Evolutionary conservation across 2,888 invertebrate genomes (phyloP), one percentile per base, ranked within the genome.

Genomic region (Hofmannophila pseudospretella): DNA sequence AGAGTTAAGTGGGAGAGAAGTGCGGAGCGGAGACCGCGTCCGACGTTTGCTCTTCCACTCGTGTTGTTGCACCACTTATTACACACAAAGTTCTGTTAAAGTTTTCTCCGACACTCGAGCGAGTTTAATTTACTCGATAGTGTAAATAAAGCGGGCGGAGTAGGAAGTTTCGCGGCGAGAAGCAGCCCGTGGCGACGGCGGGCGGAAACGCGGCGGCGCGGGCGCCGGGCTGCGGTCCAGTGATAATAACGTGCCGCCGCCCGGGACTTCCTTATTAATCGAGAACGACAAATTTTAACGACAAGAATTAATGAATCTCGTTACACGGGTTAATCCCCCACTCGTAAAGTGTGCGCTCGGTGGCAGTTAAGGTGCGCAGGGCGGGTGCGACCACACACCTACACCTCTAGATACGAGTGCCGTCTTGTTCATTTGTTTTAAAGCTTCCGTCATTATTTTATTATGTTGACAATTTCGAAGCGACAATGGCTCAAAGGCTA

Each of bases 251-350:
- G 79, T 79, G 63, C 68, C 67, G 66, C 72, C 72, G 66, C 69
- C 67, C 67, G 74, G 74, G 80, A 73, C 80, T 77, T 84, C 84
- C 85, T 88, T 88, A 88, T 88, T 88, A 88, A 88, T 88, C 84
- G 88, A 82, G 85, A 84, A 87, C 88, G 86, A 88, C 88, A 87
- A 88, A 88, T 88, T 88, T 88, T 88, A 88, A 88, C 88, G 88
- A 88, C 88, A 88, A 85, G 86, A 87, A 88, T 87, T 88, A 88
- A 88, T 87, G 88, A 86, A 86, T 87, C 88, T 88, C 87, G 85
- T 88, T 88, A 88, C 85, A 82, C 67, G 87, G 88, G 88, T 88
- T 88, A 88, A 88, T 88, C 86, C 82, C 77, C 64, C 66, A 78
- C 70, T 85, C 88, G 88, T 88, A 86, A 86, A 88, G 80, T 78